These are phyloP conservation scores for Rhopalosiphum maidis DNA, from an alignment of 1,140 invertebrate genomes.

Conservation along the genomic window DNA sequence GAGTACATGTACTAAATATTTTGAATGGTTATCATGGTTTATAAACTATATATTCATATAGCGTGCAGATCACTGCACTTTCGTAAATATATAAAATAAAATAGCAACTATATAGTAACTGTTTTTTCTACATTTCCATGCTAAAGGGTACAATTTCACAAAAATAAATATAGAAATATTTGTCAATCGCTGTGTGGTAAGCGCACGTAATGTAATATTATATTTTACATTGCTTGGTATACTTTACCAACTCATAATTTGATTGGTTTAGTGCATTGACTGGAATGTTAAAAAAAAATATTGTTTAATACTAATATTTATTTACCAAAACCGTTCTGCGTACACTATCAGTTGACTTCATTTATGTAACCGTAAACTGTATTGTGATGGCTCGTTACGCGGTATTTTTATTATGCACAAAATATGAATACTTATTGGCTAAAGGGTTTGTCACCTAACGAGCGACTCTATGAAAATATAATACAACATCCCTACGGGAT, in stretches of 20 bases:
- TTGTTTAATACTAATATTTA: neutral
- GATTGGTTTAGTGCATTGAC: neutral
- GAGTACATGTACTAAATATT: neutral
- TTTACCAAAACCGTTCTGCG: neutral
- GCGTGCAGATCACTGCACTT: neutral
- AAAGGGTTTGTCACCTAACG: constrained; percentile 57
- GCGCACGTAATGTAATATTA: neutral
- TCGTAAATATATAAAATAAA: neutral
- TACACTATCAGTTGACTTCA: constrained; percentile 46
- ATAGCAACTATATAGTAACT: neutral
- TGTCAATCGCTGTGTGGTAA: neutral
- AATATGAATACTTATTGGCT: constrained; percentile 51
- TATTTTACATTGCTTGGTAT: neutral
- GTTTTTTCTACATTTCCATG: neutral
- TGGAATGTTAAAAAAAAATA: neutral
- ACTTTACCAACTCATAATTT: neutral
- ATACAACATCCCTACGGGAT: constrained; percentile 41
- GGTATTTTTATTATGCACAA: constrained; percentile 54
- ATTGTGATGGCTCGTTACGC: constrained; percentile 50
- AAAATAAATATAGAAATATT: neutral
- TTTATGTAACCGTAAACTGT: constrained; percentile 46
- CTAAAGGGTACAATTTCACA: neutral
- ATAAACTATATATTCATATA: neutral
- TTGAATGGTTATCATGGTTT: neutral
- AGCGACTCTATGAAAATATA: constrained; percentile 56